Evolutionary conservation across 2,113 vertebrate genomes (phyloP).

Genomic region (Lamprologus ornatipinnis): DNA sequence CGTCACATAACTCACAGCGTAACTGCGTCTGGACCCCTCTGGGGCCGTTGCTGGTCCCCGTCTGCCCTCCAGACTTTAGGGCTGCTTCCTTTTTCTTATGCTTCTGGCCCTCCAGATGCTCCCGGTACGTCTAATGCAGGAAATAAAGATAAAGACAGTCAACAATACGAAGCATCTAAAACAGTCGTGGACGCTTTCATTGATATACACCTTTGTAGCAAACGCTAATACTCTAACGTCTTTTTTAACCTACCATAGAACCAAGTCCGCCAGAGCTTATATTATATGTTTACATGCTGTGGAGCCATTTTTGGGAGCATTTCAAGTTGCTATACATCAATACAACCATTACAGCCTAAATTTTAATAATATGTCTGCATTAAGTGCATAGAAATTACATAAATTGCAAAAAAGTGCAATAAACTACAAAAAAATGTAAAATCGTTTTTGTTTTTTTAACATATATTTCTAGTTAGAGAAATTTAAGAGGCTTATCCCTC

Average conservation of each 20-base stretch:
- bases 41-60: slow-evolving; percentile 39
- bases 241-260: neutral
- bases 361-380: no score
- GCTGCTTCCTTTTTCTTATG: slow-evolving; percentile 80
- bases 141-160: neutral
- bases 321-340: no score
- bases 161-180: neutral
- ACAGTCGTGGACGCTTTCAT: neutral
- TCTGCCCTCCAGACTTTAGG: slow-evolving; percentile 60
- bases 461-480: no score
- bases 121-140: slow-evolving; percentile 71
- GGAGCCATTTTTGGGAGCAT: no score
- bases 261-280: no score
- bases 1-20: slow-evolving; percentile 76
- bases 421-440: no score
- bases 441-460: no score
- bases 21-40: slow-evolving; percentile 66
- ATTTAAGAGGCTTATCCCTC: no score
- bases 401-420: no score
- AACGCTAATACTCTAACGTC: neutral
- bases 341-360: no score
- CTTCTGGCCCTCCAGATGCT: slow-evolving; percentile 81
- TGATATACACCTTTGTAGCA: neutral
- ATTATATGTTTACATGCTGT: no score
- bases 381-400: no score